A percentile compares a stretch with the other conserved stretches of the same genome.
These are phyloP conservation scores for Watsonalla binaria DNA, from an alignment of 2,888 invertebrate species.

Conservation along the genomic window DNA sequence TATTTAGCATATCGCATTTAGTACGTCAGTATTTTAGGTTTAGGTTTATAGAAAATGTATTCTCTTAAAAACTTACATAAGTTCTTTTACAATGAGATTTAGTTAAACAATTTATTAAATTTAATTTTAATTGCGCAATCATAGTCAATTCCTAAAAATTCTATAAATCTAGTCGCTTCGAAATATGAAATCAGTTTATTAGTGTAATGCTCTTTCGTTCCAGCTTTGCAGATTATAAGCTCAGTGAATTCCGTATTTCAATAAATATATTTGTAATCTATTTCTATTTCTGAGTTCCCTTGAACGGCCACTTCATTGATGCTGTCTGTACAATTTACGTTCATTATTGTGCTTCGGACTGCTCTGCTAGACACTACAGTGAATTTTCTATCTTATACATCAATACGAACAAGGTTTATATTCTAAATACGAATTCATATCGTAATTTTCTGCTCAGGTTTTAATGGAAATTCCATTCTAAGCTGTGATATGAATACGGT, in stretches of 20 bases:
- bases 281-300: slow-evolving; percentile 46
- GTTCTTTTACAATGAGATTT: too few relatives aligned
- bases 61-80: too few relatives aligned
- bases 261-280: slow-evolving; percentile 33
- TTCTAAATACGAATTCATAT: background rate
- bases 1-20: too few relatives aligned
- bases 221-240: slow-evolving; percentile 22
- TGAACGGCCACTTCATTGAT: slow-evolving; percentile 53
- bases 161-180: too few relatives aligned
- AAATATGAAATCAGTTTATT: background rate
- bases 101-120: too few relatives aligned
- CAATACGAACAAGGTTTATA: slow-evolving; percentile 13
- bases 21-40: too few relatives aligned
- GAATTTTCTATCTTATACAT: slow-evolving; percentile 38
- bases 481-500: slow-evolving; percentile 17
- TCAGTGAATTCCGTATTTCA: slow-evolving; percentile 27
- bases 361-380: slow-evolving; percentile 37
- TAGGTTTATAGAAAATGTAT: too few relatives aligned
- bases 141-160: too few relatives aligned
- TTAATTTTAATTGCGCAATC: too few relatives aligned
- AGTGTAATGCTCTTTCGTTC: slow-evolving; percentile 16
- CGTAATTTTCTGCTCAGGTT: slow-evolving; percentile 16
- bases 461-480: slow-evolving; percentile 43
- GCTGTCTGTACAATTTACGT: slow-evolving; percentile 31
- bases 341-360: slow-evolving; percentile 41